A percentile compares a stretch with the other conserved stretches of the same genome.
Conservation (phyloP, 2,797 vertebrate species). For the Oreochromis mossambicus region DNA sequence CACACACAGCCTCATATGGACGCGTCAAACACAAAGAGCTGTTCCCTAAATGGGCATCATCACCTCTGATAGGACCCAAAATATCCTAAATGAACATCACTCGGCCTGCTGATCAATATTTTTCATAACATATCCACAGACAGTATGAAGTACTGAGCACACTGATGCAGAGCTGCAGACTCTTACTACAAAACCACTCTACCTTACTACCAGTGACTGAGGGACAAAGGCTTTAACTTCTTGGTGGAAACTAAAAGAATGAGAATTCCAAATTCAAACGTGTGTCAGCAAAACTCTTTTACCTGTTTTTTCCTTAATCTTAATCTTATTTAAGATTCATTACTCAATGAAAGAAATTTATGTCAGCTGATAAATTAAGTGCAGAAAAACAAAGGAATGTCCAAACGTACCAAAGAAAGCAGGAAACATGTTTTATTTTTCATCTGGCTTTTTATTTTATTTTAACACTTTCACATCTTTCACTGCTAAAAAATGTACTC, state of each 20-base stretch:
- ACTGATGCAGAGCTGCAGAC: background rate
- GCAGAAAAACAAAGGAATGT: background rate
- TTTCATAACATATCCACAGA: background rate
- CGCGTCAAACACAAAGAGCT: background rate
- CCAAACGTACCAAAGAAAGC: rapidly evolving
- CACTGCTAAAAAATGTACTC: conserved; percentile 1
- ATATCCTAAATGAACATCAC: background rate
- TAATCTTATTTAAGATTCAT: background rate
- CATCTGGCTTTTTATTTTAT: background rate
- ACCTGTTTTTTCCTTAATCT: background rate
- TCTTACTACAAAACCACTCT: background rate
- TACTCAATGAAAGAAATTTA: rapidly evolving
- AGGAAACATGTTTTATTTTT: background rate
- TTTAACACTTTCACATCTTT: background rate
- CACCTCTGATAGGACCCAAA: background rate
- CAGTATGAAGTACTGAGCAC: rapidly evolving
- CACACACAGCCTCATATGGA: background rate
- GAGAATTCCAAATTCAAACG: rapidly evolving
- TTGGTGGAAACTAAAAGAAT: background rate
- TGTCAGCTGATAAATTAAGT: background rate
- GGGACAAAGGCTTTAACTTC: background rate
- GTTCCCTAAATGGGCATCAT: background rate
- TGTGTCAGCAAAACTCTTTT: background rate
- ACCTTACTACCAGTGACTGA: background rate
- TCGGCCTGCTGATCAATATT: background rate